A percentile compares a stretch with the other conserved stretches of the same genome.
Evolutionary conservation across 2,888 invertebrate species (phyloP).

Genomic region (Drosophila testacea): DNA sequence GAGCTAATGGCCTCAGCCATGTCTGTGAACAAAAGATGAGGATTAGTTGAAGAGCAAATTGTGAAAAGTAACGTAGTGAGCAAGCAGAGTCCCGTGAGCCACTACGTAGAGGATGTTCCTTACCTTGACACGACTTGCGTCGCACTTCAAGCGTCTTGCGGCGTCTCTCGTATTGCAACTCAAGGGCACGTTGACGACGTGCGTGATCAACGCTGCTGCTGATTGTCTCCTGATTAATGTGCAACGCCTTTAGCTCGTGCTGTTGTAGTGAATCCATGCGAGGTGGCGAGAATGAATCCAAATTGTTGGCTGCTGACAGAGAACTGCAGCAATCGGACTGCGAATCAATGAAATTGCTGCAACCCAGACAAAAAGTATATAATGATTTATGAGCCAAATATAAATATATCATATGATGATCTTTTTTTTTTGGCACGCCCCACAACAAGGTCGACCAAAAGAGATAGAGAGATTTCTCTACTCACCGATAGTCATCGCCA

Average conservation of each 20-base stretch:
- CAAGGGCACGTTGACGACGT: constrained; percentile 84
- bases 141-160: constrained; percentile 83
- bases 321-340: constrained; percentile 95
- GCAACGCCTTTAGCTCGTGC: constrained; percentile 80
- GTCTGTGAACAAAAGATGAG: constrained; percentile 23
- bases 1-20: constrained; percentile 56
- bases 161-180: constrained; percentile 84
- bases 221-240: constrained; percentile 83
- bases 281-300: constrained; percentile 86
- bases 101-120: not conserved
- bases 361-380: constrained; percentile 22
- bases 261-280: constrained; percentile 85
- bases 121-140: constrained; percentile 85
- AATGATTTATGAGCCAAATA: constrained; percentile 30
- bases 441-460: constrained; percentile 17
- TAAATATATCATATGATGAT: constrained; percentile 30
- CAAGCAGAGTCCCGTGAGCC: too few relatives aligned
- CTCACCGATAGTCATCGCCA: constrained; percentile 93
- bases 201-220: constrained; percentile 84
- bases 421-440: too few relatives aligned
- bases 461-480: constrained; percentile 11
- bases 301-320: constrained; percentile 88
- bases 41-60: not conserved
- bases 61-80: too few relatives aligned
- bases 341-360: constrained; percentile 92